Base-by-base conservation (phyloP, 1,140 invertebrate genomes). In the Lordiphosa stackelbergi region DNA sequence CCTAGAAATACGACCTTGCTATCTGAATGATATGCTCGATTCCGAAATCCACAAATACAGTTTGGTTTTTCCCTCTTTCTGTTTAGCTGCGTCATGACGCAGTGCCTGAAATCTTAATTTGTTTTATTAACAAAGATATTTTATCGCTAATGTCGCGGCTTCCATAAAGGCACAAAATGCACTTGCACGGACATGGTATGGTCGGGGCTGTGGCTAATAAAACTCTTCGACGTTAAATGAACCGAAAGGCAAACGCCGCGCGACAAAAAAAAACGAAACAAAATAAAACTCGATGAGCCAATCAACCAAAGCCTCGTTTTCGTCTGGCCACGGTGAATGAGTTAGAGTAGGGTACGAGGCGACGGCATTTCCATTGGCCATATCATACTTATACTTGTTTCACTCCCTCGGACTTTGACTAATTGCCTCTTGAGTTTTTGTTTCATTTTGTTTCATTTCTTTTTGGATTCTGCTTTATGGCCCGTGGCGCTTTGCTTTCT, bases 41-140 rank as follows among this genome's bases (percentile, higher is more conserved):
- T 70, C 36, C 13, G 19, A 16, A 52, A 53, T 58, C 53, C 34
- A 48, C 71, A 77, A 74, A 71, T 60, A 75, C 9, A 22, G 52
- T 66, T 38, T 48, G 43, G 53, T 28, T 38, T 59, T 68, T 66
- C 47, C 47, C 56, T 38, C 28, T 51, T 37, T 43, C n/a, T 35
- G 19, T 12, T 13, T 6, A 10, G 13, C 36, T 11, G 36, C 10
- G 36, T 22, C 19, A 48, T 35, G 9, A 13, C 7, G 46, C 24
- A 11, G 13, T 22, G 36, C 34, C 34, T 52, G 34, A 53, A 53
- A 58, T 49, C 70, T 64, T 79, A 74, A 71, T 75, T 81, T 79
- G 75, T 74, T 79, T 79, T 69, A 79, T 74, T 74, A 81, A 81
- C 75, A 81, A 79, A 69, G 57, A 81, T 75, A 69, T 81, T 81